These are phyloP conservation scores for Elymnias hypermnestra DNA, from an alignment of 1,140 invertebrate genomes.

Conservation along the genomic window DNA sequence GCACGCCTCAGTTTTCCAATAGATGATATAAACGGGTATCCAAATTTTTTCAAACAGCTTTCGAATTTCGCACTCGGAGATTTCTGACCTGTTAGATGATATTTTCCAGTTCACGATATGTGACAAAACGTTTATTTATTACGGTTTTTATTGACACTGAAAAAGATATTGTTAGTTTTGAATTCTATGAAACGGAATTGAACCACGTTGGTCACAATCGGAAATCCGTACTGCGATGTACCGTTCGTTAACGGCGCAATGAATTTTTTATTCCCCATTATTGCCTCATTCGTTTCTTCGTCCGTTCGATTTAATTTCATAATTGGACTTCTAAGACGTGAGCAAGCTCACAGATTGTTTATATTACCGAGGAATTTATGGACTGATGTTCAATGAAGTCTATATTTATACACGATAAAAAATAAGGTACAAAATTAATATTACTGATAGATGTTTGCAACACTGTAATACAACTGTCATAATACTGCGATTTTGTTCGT, in stretches of 20 bases:
- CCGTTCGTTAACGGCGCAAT: conserved; percentile 17
- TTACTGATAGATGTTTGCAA: too few species aligned
- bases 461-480: too few species aligned
- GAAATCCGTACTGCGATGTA: conserved; percentile 22
- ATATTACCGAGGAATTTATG: conserved; percentile 7
- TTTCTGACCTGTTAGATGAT: too few species aligned
- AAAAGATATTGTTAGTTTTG: neutral
- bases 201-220: neutral
- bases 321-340: conserved; percentile 27
- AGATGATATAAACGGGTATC: too few species aligned
- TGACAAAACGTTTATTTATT: too few species aligned
- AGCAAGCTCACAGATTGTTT: conserved; percentile 19
- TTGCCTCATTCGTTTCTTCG: conserved; percentile 36
- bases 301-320: conserved; percentile 49
- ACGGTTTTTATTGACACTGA: too few species aligned
- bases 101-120: too few species aligned
- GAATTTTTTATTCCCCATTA: conserved; percentile 66
- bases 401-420: neutral
- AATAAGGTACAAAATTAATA: too few species aligned
- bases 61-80: too few species aligned
- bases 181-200: neutral
- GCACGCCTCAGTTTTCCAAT: too few species aligned
- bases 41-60: too few species aligned
- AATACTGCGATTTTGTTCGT: too few species aligned
- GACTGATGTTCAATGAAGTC: neutral